Percentiles rank a stretch among this genome's conserved stretches.
These are phyloP conservation scores for Sciurus vulgaris DNA, from an alignment of 2,797 vertebrate genomes.

Conservation along the genomic window DNA sequence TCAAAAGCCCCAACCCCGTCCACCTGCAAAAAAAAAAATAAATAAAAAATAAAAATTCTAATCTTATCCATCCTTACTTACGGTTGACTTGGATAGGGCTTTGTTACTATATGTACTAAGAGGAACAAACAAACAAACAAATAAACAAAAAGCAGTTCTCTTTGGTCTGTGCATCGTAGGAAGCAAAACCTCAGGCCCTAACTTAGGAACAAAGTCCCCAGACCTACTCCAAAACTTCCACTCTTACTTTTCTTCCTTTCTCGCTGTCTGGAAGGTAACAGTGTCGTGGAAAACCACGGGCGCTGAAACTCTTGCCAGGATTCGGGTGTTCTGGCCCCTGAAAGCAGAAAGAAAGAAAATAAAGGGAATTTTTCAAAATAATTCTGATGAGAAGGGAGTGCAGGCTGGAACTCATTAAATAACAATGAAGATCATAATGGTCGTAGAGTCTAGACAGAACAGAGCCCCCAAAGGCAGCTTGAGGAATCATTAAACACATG, in stretches of 20 bases:
- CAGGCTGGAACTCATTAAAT: background rate
- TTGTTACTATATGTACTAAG: background rate
- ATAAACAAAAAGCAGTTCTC: background rate
- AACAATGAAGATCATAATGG: background rate
- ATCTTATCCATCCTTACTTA: background rate
- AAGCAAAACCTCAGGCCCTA: background rate
- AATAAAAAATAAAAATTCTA: background rate
- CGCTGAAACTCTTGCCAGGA: constrained; percentile 96
- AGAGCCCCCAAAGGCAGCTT: background rate
- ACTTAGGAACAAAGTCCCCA: background rate
- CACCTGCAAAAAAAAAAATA: background rate
- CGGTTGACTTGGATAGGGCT: background rate
- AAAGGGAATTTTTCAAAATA: background rate
- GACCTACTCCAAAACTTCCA: too few relatives aligned
- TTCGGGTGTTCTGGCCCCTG: constrained; percentile 96
- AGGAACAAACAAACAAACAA: background rate
- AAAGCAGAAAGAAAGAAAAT: constrained; percentile 34
- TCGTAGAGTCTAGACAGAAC: background rate
- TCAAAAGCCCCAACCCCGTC: background rate
- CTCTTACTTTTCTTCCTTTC: constrained; percentile 94
- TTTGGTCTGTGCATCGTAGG: background rate
- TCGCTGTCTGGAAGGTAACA: constrained; percentile 98
- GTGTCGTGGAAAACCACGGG: constrained; percentile 96
- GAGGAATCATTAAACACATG: fast-evolving
- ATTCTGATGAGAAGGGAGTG: background rate